These are phyloP conservation scores for Tetramorium alpestre DNA, from an alignment of 1,140 invertebrate genomes.

Conservation along the genomic window DNA sequence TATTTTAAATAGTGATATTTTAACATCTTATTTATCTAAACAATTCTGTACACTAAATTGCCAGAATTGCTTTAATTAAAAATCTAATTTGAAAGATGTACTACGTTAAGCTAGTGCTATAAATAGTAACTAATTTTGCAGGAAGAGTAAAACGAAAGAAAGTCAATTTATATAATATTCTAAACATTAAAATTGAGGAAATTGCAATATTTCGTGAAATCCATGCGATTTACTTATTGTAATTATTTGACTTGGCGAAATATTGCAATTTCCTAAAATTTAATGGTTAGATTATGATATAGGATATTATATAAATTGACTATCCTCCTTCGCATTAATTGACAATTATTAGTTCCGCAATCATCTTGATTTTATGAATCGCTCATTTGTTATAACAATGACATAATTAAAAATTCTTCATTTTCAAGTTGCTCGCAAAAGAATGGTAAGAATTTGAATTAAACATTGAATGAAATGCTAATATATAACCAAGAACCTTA, in stretches of 20 bases:
- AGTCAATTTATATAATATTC: not conserved
- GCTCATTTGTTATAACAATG: no score
- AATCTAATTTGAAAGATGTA: not conserved
- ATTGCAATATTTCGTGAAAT: not conserved
- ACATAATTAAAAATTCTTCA: no score
- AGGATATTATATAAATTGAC: not conserved
- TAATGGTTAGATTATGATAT: not conserved
- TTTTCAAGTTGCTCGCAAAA: no score
- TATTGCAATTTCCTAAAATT: not conserved
- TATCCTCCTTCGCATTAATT: not conserved
- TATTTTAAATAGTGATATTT: not conserved
- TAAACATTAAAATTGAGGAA: slow-evolving; percentile 5
- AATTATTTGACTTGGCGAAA: not conserved
- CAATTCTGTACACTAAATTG: not conserved
- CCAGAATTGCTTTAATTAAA: not conserved
- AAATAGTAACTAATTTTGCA: not conserved
- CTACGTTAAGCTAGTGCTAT: not conserved
- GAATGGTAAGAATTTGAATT: no score
- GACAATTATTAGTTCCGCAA: not conserved
- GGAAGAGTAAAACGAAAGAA: not conserved
- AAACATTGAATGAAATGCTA: no score
- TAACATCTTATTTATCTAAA: not conserved
- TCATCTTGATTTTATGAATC: not conserved
- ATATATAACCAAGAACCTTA: no score
- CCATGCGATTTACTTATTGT: not conserved